Percentiles rank a stretch among this genome's conserved stretches.
Conservation (phyloP, 2,888 invertebrate genomes). For the Nomada ruficornis region DNA sequence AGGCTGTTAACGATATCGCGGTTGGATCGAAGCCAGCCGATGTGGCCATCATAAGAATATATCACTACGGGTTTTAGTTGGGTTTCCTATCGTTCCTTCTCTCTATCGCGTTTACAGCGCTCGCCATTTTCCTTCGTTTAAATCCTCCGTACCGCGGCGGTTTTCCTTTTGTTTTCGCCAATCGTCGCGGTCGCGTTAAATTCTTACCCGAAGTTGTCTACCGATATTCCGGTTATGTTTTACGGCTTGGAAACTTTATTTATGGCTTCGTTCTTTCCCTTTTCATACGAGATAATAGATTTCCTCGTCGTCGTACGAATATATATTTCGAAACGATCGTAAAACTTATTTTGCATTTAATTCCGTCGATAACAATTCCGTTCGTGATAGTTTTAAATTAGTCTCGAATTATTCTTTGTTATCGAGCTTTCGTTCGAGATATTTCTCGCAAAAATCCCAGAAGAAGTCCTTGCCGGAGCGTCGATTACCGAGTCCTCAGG, state of each 20-base stretch:
- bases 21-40: constrained; percentile 70
- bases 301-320: too few relatives aligned
- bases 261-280: too few relatives aligned
- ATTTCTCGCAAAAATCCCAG: constrained; percentile 11
- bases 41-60: constrained; percentile 57
- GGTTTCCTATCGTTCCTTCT: constrained; percentile 43
- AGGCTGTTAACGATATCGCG: constrained; percentile 68
- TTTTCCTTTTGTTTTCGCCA: constrained; percentile 15
- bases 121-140: constrained; percentile 19
- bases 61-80: constrained; percentile 44
- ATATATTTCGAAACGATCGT: too few relatives aligned
- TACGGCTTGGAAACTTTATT: too few relatives aligned
- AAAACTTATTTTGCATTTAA: too few relatives aligned
- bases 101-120: constrained; percentile 29
- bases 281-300: too few relatives aligned
- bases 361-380: neutral
- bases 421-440: neutral
- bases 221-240: neutral
- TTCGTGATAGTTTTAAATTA: neutral
- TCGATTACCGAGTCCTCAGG: constrained; percentile 66
- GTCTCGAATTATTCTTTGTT: neutral
- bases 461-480: constrained; percentile 42
- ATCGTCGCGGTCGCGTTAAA: neutral
- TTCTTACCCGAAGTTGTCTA: neutral
- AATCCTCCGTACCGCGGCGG: constrained; percentile 11